These are phyloP conservation scores for Lasioglossum albipes DNA, from an alignment of 1,140 invertebrate genomes.

Conservation along the genomic window DNA sequence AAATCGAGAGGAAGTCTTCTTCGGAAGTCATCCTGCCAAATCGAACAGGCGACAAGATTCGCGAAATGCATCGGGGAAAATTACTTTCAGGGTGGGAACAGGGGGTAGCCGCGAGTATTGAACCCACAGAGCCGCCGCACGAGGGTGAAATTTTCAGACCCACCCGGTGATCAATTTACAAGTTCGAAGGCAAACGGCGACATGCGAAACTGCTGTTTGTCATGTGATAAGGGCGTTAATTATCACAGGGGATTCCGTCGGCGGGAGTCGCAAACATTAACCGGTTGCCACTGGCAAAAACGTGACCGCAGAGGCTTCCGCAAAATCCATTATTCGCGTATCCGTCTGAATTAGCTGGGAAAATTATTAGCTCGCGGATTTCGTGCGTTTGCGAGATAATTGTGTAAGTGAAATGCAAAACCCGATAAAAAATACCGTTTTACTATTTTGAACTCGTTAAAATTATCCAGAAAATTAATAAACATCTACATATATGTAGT, in stretches of 20 bases:
- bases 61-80: conserved; percentile 15
- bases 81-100: neutral
- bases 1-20: neutral
- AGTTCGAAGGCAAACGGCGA: conserved; percentile 6
- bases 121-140: neutral
- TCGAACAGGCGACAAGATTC: neutral
- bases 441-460: too few relatives aligned
- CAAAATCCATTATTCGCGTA: too few relatives aligned
- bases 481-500: too few relatives aligned
- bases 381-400: too few relatives aligned
- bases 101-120: conserved; percentile 8
- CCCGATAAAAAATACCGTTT: too few relatives aligned
- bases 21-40: neutral
- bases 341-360: neutral
- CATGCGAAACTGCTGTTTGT: conserved; percentile 15
- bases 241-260: neutral
- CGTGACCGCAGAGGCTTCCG: neutral
- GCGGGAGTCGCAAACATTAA: neutral
- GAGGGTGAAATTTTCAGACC: conserved; percentile 8
- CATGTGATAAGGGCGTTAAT: neutral
- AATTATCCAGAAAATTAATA: too few relatives aligned
- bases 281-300: neutral
- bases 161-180: conserved; percentile 11
- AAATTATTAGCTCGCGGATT: too few relatives aligned
- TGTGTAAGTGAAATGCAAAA: too few relatives aligned